Base-by-base conservation (phyloP, 2,888 invertebrate species). In the Hofmannophila pseudospretella region DNA sequence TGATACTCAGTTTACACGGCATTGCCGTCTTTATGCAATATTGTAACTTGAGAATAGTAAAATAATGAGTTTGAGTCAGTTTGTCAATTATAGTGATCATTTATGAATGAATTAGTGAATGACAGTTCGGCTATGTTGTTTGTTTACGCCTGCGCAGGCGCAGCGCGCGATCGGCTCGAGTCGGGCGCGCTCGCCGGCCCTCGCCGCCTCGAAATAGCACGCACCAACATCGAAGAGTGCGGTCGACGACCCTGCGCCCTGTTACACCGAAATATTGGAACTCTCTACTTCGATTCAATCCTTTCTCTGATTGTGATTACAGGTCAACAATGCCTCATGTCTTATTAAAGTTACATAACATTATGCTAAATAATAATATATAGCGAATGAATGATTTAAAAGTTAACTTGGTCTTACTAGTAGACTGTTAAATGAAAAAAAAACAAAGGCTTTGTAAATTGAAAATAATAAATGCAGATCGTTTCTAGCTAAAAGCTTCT, bases 51-150 rank as follows among this genome's bases (percentile, higher is more conserved):
- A 25, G 5, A 3, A 31, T 29, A 8, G 7, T 19, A 19, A 50
- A 58, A 57, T 73, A 74, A 68, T 72, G 58, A 69, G 65, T 67
- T 64, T 58, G 59, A 61, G 56, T 62, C 64, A 62, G 68, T 75
- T 79, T 72, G 75, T 76, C 75, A 77, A 76, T 70, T 72, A 74
- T 72, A 77, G 72, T 75, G 70, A 74, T 78, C 61, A 62, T 67
- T 74, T 75, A 80, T 84, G 85, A 86, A 85, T 85, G 86, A 82
- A 80, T 81, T 79, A 78, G 61, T 82, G 82, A 85, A 85, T 86
- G 86, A 85, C 82, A 84, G 76, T 72, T 77, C 78, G 58, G 77
- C 78, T 82, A 82, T 82, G 73, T 65, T 66, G 69, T 82, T 82
- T 85, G 82, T 84, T 81, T 85, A 84, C 82, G 80, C 77, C 74